Conservation (phyloP, 2,888 invertebrate species). For the Osmoderma eremita region DNA sequence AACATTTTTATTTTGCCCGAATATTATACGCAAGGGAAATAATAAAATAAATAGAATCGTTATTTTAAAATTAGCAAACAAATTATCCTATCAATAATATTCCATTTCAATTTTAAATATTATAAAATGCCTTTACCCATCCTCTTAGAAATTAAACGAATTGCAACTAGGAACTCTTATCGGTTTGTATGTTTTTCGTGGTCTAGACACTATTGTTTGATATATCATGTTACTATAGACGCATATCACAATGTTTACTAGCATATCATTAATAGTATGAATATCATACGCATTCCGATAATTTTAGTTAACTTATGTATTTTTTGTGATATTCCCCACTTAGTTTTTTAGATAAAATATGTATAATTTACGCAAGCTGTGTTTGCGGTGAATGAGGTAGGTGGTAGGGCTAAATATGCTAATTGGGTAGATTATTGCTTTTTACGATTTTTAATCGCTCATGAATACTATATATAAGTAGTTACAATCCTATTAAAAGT, state of each 20-base stretch:
- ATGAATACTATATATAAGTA: too few species aligned
- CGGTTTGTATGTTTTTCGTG: neutral
- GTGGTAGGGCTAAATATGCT: conserved; percentile 23
- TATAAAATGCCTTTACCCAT: too few species aligned
- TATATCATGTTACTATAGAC: conserved; percentile 9
- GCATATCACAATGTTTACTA: conserved; percentile 8
- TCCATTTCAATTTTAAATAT: too few species aligned
- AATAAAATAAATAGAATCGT: too few species aligned
- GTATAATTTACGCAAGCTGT: neutral
- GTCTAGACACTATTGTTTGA: conserved; percentile 6
- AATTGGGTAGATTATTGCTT: neutral
- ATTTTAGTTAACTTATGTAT: conserved; percentile 7
- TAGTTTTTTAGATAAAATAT: neutral
- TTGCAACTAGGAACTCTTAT: neutral
- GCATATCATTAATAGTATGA: neutral
- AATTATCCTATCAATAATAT: too few species aligned
- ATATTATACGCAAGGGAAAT: too few species aligned
- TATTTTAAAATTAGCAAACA: too few species aligned
- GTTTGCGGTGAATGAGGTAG: neutral
- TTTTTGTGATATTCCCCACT: neutral
- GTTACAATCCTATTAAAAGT: too few species aligned
- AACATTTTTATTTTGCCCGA: too few species aligned
- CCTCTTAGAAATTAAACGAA: too few species aligned
- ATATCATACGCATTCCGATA: conserved; percentile 16
- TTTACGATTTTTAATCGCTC: too few species aligned